A percentile compares a stretch with the other conserved stretches of the same genome.
These are phyloP conservation scores for Xestia rhomboidea DNA, from an alignment of 2,888 invertebrate species.

Conservation along the genomic window DNA sequence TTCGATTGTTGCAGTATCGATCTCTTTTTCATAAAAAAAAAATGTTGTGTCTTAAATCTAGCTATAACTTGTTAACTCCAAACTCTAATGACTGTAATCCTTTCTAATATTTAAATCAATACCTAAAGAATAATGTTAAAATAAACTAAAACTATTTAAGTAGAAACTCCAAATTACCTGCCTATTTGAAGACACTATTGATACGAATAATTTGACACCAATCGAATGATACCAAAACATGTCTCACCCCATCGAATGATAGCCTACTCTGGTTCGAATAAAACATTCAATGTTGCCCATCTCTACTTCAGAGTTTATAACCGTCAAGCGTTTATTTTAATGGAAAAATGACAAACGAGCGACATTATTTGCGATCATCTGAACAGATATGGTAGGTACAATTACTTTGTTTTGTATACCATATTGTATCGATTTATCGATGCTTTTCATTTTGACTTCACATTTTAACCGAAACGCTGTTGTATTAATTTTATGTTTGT, in stretches of 20 bases:
- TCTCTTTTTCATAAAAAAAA: neutral
- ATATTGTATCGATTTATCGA: slow-evolving; percentile 36
- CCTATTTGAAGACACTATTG: neutral
- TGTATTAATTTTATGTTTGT: slow-evolving; percentile 4
- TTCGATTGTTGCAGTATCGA: neutral
- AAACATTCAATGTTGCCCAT: slow-evolving; percentile 11
- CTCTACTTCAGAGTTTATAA: slow-evolving; percentile 68
- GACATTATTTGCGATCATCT: slow-evolving; percentile 69
- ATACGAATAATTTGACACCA: neutral
- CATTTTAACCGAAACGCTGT: neutral
- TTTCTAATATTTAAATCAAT: no score
- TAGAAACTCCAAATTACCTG: neutral
- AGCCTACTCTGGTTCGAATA: neutral
- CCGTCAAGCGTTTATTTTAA: slow-evolving; percentile 73
- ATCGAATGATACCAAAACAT: neutral
- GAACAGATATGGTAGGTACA: slow-evolving; percentile 58
- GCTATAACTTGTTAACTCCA: neutral
- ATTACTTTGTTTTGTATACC: slow-evolving; percentile 60
- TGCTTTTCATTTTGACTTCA: slow-evolving; percentile 32
- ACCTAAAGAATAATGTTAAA: neutral
- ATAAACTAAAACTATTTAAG: neutral
- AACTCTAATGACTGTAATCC: neutral
- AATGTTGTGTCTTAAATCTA: neutral
- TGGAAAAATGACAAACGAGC: slow-evolving; percentile 74
- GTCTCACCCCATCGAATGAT: slow-evolving; percentile 1